These are phyloP conservation scores for Peromyscus aztecus DNA, from an alignment of 2,797 vertebrate genomes.

Conservation along the genomic window DNA sequence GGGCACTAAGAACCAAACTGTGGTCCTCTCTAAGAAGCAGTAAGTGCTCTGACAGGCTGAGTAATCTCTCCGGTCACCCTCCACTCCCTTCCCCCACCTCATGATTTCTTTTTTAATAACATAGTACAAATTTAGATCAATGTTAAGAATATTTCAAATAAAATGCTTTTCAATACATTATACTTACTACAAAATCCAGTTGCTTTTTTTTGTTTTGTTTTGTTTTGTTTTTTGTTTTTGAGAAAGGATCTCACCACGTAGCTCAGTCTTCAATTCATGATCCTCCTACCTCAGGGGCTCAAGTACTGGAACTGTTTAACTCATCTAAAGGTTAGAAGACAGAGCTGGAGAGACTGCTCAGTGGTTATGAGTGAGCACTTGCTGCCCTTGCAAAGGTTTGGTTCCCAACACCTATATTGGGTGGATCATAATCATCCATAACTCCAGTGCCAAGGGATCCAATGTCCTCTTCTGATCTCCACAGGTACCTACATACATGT, in stretches of 20 bases:
- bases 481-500: neutral
- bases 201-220: neutral
- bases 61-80: neutral
- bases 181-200: slow-evolving; percentile 51
- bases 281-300: no score
- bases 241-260: neutral
- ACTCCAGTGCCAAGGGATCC: neutral
- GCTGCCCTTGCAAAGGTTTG: neutral
- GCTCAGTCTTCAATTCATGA: neutral
- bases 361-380: neutral
- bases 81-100: neutral
- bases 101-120: neutral
- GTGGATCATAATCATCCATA: neutral
- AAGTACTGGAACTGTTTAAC: neutral
- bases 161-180: slow-evolving; percentile 53
- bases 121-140: slow-evolving; percentile 60
- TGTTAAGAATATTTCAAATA: slow-evolving; percentile 61
- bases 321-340: slow-evolving; percentile 40
- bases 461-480: neutral
- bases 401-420: neutral
- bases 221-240: neutral
- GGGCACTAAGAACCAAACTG: neutral
- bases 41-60: neutral
- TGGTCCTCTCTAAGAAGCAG: neutral
- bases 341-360: neutral